Conservation (phyloP, 30 jellyfish, hydroid and myxozoan genomes). For the Aurelia coerulea region DNA sequence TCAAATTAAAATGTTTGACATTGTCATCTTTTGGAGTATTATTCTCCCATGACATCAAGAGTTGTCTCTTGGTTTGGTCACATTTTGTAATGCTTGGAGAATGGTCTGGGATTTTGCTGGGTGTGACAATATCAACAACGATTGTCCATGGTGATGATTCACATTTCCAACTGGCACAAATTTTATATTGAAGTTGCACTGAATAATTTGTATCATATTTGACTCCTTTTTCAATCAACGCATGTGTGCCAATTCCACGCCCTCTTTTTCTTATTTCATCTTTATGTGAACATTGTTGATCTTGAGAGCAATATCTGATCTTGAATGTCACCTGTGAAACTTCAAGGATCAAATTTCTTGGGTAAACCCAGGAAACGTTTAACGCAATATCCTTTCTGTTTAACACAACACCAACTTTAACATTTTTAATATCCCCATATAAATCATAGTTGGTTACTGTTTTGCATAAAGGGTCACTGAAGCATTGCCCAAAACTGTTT, state of each 20-base stretch:
- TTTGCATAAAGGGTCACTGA: slow-evolving; percentile 20
- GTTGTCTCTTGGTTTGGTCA: background rate
- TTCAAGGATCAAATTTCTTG: background rate
- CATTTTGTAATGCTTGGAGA: slow-evolving; percentile 18
- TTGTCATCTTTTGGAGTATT: background rate
- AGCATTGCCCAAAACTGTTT: slow-evolving; percentile 44
- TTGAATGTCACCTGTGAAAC: background rate
- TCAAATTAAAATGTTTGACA: background rate
- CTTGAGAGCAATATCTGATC: slow-evolving; percentile 19
- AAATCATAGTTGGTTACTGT: slow-evolving; percentile 13
- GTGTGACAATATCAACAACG: slow-evolving; percentile 2
- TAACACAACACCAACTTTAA: background rate
- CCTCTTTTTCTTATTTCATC: background rate
- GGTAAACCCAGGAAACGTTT: slow-evolving; percentile 40
- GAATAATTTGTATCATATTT: slow-evolving; percentile 19
- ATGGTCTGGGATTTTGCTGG: slow-evolving; percentile 17
- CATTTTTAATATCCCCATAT: slow-evolving; percentile 19
- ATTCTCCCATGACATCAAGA: slow-evolving; percentile 12
- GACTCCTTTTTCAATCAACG: background rate
- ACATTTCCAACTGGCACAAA: background rate
- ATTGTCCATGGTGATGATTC: slow-evolving; percentile 54
- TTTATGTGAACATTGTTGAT: background rate
- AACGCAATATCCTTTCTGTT: background rate
- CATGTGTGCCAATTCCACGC: background rate
- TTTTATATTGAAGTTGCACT: slow-evolving; percentile 6